Evolutionary conservation across 2,113 vertebrate genomes (phyloP).

Genomic region (Callospermophilus lateralis): DNA sequence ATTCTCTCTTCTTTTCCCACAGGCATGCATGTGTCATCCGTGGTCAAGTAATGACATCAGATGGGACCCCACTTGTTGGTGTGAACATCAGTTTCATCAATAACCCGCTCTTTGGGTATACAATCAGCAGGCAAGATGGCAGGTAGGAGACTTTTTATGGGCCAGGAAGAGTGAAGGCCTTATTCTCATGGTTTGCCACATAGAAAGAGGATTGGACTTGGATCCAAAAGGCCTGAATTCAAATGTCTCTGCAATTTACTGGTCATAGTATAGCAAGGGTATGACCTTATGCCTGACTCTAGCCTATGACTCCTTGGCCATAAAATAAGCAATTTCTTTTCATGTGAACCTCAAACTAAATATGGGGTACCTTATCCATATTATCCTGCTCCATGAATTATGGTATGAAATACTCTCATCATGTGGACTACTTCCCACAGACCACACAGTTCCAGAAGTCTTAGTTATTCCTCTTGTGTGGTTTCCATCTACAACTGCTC

Average conservation of each 20-base stretch:
- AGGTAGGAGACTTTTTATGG: slow-evolving; percentile 88
- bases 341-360: neutral
- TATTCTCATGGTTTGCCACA: neutral
- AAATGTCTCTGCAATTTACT: neutral
- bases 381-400: neutral
- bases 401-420: neutral
- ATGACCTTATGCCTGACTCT: neutral
- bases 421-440: neutral
- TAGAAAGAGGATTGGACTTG: neutral
- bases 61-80: slow-evolving; percentile 97
- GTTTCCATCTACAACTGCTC: neutral
- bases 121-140: slow-evolving; percentile 97
- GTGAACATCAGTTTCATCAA: slow-evolving; percentile 99
- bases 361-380: neutral
- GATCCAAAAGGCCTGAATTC: neutral
- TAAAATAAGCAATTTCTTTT: neutral
- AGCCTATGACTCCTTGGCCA: neutral
- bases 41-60: slow-evolving; percentile 97
- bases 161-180: neutral
- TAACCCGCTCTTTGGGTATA: slow-evolving; percentile 95
- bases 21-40: slow-evolving; percentile 98
- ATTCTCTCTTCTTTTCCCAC: slow-evolving; percentile 60
- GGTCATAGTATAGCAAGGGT: too few relatives aligned
- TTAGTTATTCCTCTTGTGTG: neutral
- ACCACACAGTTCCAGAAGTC: neutral